These are phyloP conservation scores for Chloroceryle amazona DNA, from an alignment of 2,797 vertebrate genomes.

Conservation along the genomic window DNA sequence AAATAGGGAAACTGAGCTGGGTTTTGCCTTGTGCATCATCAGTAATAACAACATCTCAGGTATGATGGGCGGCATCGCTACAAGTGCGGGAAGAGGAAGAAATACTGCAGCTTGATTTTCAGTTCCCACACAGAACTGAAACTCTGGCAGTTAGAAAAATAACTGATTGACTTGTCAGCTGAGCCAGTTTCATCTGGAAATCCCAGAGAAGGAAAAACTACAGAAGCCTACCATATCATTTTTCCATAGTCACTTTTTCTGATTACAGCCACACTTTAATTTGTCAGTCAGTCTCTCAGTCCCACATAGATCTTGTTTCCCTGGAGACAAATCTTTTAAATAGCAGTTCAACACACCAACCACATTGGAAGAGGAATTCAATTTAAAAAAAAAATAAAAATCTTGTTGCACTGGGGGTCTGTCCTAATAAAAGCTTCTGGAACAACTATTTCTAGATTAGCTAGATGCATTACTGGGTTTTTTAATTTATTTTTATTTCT, in stretches of 20 bases:
- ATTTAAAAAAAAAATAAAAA: slow-evolving; percentile 10
- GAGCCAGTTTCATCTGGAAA: slow-evolving; percentile 26
- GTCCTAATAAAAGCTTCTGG: background rate
- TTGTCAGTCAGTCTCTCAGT: slow-evolving; percentile 43
- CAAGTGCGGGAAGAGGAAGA: background rate
- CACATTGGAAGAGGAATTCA: slow-evolving; percentile 53
- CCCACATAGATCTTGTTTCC: slow-evolving; percentile 59
- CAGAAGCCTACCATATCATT: background rate
- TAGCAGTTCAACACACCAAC: slow-evolving; percentile 58
- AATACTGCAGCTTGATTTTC: background rate
- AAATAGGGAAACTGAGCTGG: background rate
- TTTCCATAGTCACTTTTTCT: slow-evolving; percentile 43
- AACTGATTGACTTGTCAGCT: slow-evolving; percentile 10
- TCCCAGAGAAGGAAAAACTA: background rate
- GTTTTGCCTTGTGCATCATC: background rate
- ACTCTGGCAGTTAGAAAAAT: background rate
- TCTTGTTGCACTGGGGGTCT: background rate
- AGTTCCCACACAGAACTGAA: background rate
- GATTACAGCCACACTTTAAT: background rate
- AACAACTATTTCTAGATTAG: background rate
- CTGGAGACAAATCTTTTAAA: slow-evolving; percentile 65
- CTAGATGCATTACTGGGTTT: background rate
- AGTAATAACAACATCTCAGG: accelerated
- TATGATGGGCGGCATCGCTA: background rate
- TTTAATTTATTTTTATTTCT: background rate